These are phyloP conservation scores for Gallinago solitaria DNA, from an alignment of 2,797 vertebrate species.

Conservation along the genomic window DNA sequence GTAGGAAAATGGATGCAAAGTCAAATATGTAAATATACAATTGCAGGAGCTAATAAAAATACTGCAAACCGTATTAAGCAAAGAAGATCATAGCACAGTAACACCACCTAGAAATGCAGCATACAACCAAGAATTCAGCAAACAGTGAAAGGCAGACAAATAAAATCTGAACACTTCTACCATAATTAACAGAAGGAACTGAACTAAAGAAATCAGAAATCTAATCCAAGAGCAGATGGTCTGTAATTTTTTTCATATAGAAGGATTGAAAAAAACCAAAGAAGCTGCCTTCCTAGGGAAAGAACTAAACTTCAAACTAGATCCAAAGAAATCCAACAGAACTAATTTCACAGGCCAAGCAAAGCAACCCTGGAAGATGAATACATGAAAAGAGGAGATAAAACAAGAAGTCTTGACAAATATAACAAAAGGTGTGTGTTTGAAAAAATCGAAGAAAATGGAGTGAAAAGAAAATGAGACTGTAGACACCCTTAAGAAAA, in stretches of 20 bases:
- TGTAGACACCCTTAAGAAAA: not conserved
- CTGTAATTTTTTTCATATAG: not conserved
- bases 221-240: not conserved
- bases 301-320: not conserved
- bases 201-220: slow-evolving; percentile 1
- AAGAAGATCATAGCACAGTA: not conserved
- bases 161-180: not conserved
- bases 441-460: not conserved
- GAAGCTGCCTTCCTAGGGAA: not conserved
- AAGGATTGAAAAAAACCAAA: not conserved
- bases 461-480: not conserved
- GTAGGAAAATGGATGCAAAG: not conserved
- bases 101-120: not conserved
- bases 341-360: not conserved
- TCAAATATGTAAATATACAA: not conserved
- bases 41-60: not conserved
- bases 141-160: not conserved
- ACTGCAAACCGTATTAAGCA: not conserved
- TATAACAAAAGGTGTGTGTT: not conserved
- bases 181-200: not conserved
- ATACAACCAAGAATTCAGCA: not conserved
- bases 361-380: not conserved
- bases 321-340: not conserved
- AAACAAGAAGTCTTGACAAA: not conserved
- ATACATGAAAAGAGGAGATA: not conserved